Conservation (phyloP, 2,888 invertebrate genomes). For the Lithophane leautieri region DNA sequence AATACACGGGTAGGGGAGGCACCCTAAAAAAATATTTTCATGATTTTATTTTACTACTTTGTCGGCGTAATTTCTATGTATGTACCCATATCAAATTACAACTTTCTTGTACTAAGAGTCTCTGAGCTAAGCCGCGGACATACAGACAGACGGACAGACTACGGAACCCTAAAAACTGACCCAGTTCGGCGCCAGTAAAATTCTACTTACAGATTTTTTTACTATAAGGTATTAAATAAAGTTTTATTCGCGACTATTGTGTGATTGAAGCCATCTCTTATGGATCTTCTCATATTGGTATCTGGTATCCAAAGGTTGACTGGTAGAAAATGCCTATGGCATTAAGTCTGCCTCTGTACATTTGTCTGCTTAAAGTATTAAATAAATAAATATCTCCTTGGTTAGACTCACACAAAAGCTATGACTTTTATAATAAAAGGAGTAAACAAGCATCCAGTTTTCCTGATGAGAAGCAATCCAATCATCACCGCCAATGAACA, state of each 20-base stretch:
- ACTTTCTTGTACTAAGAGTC: too few relatives aligned
- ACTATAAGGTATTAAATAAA: not conserved
- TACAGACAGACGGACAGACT: too few relatives aligned
- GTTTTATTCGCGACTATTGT: not conserved
- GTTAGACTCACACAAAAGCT: not conserved
- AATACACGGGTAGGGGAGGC: too few relatives aligned
- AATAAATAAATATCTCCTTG: too few relatives aligned
- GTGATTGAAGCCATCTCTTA: not conserved
- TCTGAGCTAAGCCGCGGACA: too few relatives aligned
- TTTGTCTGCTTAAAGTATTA: too few relatives aligned
- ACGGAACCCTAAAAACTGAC: not conserved
- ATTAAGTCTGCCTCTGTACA: too few relatives aligned
- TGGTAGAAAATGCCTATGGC: too few relatives aligned
- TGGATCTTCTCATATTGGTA: not conserved
- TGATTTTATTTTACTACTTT: too few relatives aligned
- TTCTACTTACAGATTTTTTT: not conserved
- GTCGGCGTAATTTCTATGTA: too few relatives aligned
- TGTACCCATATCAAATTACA: too few relatives aligned
- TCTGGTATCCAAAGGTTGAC: not conserved
- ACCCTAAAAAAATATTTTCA: too few relatives aligned
- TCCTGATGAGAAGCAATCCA: not conserved
- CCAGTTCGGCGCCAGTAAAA: conserved; percentile 32
- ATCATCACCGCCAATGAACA: not conserved
- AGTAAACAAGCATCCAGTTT: not conserved
- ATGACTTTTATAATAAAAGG: not conserved